Percentiles rank a stretch among this genome's conserved stretches.
Conservation (phyloP, 2,888 invertebrate genomes). For the Drosophila lutescens region DNA sequence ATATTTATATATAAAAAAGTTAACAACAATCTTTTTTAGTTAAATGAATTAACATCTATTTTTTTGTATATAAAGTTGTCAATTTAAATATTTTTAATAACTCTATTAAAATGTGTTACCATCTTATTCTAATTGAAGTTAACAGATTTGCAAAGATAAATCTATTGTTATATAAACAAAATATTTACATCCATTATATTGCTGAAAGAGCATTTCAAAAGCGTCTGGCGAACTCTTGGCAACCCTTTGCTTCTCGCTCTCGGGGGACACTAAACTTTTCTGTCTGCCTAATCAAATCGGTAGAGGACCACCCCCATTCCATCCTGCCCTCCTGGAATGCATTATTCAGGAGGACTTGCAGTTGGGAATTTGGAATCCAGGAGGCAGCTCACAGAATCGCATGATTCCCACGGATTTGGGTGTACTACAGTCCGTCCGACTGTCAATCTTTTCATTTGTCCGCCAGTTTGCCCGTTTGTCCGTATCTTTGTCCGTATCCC, state of each 20-base stretch:
- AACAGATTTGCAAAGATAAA: too few relatives aligned
- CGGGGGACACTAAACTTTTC: slow-evolving; percentile 16
- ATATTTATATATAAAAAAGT: too few relatives aligned
- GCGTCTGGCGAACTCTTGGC: background rate
- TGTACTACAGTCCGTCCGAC: background rate
- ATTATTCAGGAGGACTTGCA: slow-evolving; percentile 60
- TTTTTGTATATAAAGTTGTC: too few relatives aligned
- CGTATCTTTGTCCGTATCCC: slow-evolving; percentile 9
- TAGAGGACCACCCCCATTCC: background rate
- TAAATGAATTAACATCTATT: too few relatives aligned
- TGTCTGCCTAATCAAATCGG: slow-evolving; percentile 62
- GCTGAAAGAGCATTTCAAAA: background rate
- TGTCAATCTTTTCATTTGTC: background rate
- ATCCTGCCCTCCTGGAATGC: slow-evolving; percentile 31
- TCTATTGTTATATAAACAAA: too few relatives aligned
- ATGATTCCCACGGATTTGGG: slow-evolving; percentile 6
- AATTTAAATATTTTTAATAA: too few relatives aligned
- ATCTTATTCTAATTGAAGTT: too few relatives aligned
- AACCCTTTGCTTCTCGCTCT: background rate
- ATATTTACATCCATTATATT: too few relatives aligned
- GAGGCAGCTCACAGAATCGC: background rate
- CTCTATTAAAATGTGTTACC: too few relatives aligned
- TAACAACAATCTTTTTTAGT: too few relatives aligned
- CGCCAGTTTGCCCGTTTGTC: background rate
- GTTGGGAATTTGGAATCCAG: slow-evolving; percentile 1